phyloP scores from a whole-genome alignment of 2,888 invertebrate genomes.

The Erynnis tages region DNA sequence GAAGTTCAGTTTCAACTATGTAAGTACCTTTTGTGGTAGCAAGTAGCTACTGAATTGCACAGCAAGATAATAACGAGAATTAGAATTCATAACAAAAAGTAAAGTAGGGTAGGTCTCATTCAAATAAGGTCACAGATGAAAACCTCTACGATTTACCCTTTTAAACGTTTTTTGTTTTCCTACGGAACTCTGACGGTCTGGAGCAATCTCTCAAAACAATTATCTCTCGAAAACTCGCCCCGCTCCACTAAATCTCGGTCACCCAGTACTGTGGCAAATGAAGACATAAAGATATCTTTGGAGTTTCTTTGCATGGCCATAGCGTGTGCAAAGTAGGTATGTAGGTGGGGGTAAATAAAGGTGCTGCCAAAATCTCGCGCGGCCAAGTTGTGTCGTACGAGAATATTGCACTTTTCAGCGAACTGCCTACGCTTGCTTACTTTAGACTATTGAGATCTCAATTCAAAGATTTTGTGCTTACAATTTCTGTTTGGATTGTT shows the following conservation, averaged over 20 bases:
- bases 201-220: constrained; percentile 15
- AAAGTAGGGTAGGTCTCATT: too few species aligned
- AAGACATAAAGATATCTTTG: constrained; percentile 25
- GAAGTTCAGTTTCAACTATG: too few species aligned
- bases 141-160: background rate
- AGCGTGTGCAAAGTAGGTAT: constrained; percentile 10
- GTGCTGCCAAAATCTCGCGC: constrained; percentile 18
- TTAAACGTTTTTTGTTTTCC: constrained; percentile 6
- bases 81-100: background rate
- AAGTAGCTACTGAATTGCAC: too few species aligned
- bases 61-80: too few species aligned
- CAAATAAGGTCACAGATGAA: too few species aligned
- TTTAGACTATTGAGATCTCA: background rate
- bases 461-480: too few species aligned
- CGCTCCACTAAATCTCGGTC: constrained; percentile 22
- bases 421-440: background rate
- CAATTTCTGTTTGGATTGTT: too few species aligned
- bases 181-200: constrained; percentile 7
- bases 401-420: constrained; percentile 17
- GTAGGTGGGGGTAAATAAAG: constrained; percentile 22
- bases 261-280: constrained; percentile 21
- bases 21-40: too few species aligned
- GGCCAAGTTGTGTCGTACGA: constrained; percentile 5
- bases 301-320: constrained; percentile 20
- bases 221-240: constrained; percentile 15